Base-by-base conservation (phyloP, 2,888 invertebrate genomes). In the Dasysyrphus albostriatus region DNA sequence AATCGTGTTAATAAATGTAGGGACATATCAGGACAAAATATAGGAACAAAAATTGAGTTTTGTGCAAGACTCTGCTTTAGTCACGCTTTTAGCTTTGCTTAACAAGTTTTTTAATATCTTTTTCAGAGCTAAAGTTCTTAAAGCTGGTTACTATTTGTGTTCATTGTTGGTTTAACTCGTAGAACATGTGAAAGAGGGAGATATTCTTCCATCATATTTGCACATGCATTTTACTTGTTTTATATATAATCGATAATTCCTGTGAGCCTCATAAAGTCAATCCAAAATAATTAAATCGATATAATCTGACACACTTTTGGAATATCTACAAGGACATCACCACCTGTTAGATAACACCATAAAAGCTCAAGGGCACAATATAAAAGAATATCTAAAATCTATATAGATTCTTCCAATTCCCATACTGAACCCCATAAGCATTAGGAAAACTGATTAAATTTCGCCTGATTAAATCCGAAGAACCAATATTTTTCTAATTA, bases 401-500 rank as follows among this genome's bases (percentile, higher is more conserved):
- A 4, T 5, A 14, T 7, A 37, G 4, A 42, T 42, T 59, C 19
- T 37, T 39, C 7, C 24, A 39, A 61, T 61, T 42, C 24, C 19
- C 61, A 19, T 39, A 42, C 42, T 42, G 24, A 39, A 39, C 39
- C 39, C 61, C 42, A n/a, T n/a, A 61, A 14, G 39, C 42, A 61
- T 42, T 42, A 42, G 16, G 5, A 42, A 61, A 54, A 39, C 39
- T 69, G 39, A 69, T 69, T 69, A 69, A 69, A 54, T 69, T 69
- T 39, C 54, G 37, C 10, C 24, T 49, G 54, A 69, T 69, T 69
- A 54, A 69, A 69, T 69, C 69, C 39, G 29, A 39, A 69, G 39
- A 69, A 67, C 34, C 51, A 69, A 69, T 54, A 69, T 69, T 69
- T 69, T 51, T 69, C 69, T 69, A 69, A 69, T 69, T 69, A 69